Percentiles rank a stretch among this genome's conserved stretches.
These are phyloP conservation scores for Nanger granti DNA, from an alignment of 2,113 vertebrate genomes.

Conservation along the genomic window DNA sequence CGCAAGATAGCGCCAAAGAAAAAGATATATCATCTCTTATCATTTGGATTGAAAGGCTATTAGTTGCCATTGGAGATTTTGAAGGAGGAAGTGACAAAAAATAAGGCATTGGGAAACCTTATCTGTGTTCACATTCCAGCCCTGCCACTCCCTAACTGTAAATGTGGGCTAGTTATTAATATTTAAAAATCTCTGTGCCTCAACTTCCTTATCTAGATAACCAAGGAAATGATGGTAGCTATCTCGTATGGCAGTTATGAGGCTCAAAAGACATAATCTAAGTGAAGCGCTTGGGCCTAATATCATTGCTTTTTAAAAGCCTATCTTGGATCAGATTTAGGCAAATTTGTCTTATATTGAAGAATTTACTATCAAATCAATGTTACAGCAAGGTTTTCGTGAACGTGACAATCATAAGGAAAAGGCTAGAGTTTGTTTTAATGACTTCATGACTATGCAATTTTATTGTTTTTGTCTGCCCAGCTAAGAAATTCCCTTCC, in stretches of 20 bases:
- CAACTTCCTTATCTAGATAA: constrained; percentile 5
- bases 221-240: neutral
- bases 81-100: neutral
- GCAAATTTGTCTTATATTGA: neutral
- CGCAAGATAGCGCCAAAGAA: neutral
- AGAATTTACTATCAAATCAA: neutral
- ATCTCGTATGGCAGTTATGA: neutral
- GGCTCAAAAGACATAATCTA: neutral
- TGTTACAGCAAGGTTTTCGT: neutral
- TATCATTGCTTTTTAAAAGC: neutral
- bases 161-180: neutral
- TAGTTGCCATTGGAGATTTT: neutral
- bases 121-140: neutral
- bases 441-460: neutral
- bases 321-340: neutral
- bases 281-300: neutral
- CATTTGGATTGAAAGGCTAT: neutral
- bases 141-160: neutral
- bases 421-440: neutral
- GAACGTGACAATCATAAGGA: neutral
- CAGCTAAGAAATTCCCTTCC: neutral
- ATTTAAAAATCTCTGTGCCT: neutral
- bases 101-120: neutral
- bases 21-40: neutral
- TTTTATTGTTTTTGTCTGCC: neutral